Conservation (phyloP, 2,888 invertebrate genomes). For the Cephus rjabovi region DNA sequence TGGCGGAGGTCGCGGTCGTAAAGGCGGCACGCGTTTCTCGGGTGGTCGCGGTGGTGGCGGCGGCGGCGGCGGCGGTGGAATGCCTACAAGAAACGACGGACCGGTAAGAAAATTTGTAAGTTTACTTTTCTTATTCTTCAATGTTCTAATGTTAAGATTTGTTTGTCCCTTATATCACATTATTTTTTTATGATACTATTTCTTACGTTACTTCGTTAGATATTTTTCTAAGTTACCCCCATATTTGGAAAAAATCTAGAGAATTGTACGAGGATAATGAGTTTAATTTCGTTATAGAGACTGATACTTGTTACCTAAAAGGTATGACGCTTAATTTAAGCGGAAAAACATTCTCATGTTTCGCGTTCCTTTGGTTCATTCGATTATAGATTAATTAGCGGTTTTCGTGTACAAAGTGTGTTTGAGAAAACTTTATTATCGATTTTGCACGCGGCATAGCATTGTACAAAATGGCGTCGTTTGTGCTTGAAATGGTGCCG, state of each 20-base stretch:
- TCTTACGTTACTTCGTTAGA: background rate
- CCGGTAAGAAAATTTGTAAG: slow-evolving; percentile 33
- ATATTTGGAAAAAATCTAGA: background rate
- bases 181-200: background rate
- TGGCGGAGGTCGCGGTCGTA: slow-evolving; percentile 52
- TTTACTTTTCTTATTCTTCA: background rate
- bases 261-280: background rate
- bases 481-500: background rate
- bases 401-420: background rate
- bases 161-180: background rate
- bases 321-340: background rate
- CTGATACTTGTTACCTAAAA: background rate
- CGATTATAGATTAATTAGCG: background rate
- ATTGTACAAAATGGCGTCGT: background rate
- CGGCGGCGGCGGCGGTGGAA: slow-evolving; percentile 32
- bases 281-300: background rate
- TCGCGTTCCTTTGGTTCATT: background rate
- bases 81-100: slow-evolving; percentile 43
- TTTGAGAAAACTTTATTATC: background rate
- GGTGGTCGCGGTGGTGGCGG: slow-evolving; percentile 54
- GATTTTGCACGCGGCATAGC: slow-evolving; percentile 1
- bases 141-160: background rate
- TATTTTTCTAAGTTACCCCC: background rate
- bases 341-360: background rate
- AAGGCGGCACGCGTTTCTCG: slow-evolving; percentile 55